Evolutionary conservation across 2,888 invertebrate species (phyloP).

Genomic region (Phoronis australis): DNA sequence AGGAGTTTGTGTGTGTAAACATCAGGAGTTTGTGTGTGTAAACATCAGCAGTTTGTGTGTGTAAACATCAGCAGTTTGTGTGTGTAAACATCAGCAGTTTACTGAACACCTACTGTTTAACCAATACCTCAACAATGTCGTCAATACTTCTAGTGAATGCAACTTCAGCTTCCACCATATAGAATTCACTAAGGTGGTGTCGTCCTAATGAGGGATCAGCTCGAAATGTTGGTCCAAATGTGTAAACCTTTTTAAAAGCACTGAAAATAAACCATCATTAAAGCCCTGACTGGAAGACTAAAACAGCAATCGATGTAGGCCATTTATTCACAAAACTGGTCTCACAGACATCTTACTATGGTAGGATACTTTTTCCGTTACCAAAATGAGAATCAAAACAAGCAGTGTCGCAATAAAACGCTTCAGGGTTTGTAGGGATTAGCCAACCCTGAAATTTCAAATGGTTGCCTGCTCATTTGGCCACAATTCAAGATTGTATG

Average conservation of each 20-base stretch:
- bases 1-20: too few species aligned
- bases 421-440: too few species aligned
- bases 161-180: slow-evolving; percentile 92
- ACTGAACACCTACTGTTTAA: neutral
- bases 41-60: too few species aligned
- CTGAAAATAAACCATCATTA: slow-evolving; percentile 52
- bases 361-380: neutral
- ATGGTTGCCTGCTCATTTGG: too few species aligned
- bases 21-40: too few species aligned
- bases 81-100: too few species aligned
- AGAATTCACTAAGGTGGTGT: slow-evolving; percentile 91
- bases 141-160: slow-evolving; percentile 63
- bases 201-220: slow-evolving; percentile 82
- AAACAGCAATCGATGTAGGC: neutral
- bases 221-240: slow-evolving; percentile 86
- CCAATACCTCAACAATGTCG: slow-evolving; percentile 51
- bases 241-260: slow-evolving; percentile 81
- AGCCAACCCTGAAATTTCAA: too few species aligned
- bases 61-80: too few species aligned
- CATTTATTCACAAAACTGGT: neutral
- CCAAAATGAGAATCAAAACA: neutral
- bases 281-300: too few species aligned
- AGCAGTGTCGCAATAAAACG: too few species aligned
- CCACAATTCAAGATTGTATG: too few species aligned
- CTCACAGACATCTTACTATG: neutral